phyloP scores from a whole-genome alignment of 2,888 invertebrate species.

The Cecidostiba fungosa region DNA sequence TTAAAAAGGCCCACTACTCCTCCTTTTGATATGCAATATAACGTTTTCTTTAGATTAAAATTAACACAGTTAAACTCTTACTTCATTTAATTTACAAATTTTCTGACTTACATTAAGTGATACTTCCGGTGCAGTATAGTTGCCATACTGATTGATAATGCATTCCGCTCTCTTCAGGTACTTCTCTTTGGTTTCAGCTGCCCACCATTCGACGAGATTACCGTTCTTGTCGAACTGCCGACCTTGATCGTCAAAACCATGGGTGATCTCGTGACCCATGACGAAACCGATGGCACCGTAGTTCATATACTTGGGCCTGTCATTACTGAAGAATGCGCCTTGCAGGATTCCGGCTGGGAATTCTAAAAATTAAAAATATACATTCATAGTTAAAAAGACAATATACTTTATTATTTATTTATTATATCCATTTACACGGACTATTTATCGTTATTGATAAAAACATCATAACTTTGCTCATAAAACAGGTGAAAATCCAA shows the following conservation, averaged over 20 bases:
- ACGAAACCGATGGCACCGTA: conserved; percentile 95
- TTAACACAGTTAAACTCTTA: not conserved
- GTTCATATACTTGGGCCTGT: conserved; percentile 94
- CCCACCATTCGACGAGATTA: conserved; percentile 97
- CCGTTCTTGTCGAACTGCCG: conserved; percentile 96
- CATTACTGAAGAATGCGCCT: conserved; percentile 93
- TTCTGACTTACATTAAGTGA: conserved; percentile 85
- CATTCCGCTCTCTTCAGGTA: conserved; percentile 93
- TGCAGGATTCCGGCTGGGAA: conserved; percentile 97
- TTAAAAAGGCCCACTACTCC: too few species aligned
- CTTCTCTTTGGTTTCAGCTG: conserved; percentile 88
- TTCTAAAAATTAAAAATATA: conserved; percentile 82
- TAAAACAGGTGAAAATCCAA: not conserved
- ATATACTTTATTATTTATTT: too few species aligned
- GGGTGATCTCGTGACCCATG: conserved; percentile 95
- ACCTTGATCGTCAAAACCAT: conserved; percentile 94
- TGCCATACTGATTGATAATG: conserved; percentile 96
- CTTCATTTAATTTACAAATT: not conserved
- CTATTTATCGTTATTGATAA: not conserved
- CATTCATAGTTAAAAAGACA: too few species aligned
- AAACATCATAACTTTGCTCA: not conserved
- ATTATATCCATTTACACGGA: too few species aligned
- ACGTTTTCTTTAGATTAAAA: too few species aligned
- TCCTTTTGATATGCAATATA: too few species aligned
- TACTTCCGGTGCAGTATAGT: conserved; percentile 91